Evolutionary conservation across 2,113 vertebrate species (phyloP).

Genomic region (Peromyscus maniculatus): DNA sequence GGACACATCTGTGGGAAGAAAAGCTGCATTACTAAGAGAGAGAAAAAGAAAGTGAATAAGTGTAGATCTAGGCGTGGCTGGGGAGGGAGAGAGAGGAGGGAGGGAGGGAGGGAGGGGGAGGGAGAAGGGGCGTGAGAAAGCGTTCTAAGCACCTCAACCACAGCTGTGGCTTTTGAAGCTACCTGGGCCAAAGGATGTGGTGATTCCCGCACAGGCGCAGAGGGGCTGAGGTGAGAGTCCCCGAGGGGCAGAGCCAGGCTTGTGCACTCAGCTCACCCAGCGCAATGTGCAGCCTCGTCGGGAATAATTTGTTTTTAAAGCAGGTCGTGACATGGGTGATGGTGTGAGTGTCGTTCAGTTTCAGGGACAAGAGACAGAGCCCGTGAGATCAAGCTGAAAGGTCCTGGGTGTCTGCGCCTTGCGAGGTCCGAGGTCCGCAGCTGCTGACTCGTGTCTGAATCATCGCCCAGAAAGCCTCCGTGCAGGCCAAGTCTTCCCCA

Average conservation of each 20-base stretch:
- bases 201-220: neutral
- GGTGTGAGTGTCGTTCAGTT: neutral
- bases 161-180: neutral
- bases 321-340: neutral
- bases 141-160: neutral
- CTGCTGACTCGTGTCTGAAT: no score
- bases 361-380: neutral
- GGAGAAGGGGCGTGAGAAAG: no score
- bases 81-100: fast-evolving
- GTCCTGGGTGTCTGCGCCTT: neutral
- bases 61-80: neutral
- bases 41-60: neutral
- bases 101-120: neutral
- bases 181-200: neutral
- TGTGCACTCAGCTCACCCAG: neutral
- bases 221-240: neutral
- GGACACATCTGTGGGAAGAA: neutral
- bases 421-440: neutral
- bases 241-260: neutral
- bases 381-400: neutral
- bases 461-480: neutral
- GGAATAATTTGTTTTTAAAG: neutral
- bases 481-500: neutral
- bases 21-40: neutral
- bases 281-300: neutral